Evolutionary conservation across 2,888 invertebrate species (phyloP).

Genomic region (Drosophila koepferae): DNA sequence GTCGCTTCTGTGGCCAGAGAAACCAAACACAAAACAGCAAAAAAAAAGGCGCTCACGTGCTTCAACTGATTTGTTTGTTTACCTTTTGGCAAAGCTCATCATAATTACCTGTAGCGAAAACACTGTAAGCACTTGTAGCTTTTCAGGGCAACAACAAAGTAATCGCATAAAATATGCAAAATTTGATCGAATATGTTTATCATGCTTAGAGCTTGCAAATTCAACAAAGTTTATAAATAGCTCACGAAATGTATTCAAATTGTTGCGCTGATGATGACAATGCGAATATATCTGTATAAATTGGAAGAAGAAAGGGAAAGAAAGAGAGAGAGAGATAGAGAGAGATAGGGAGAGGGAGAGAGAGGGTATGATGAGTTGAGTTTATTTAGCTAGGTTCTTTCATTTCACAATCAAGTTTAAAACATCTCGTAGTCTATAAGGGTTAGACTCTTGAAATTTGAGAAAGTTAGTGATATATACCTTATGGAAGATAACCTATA

Average conservation of each 20-base stretch:
- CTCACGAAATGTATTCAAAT: neutral
- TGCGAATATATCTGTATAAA: neutral
- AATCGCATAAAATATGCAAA: neutral
- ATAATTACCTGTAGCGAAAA: constrained; percentile 1
- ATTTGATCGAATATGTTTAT: neutral
- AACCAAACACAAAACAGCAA: neutral
- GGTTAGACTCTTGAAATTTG: too few relatives aligned
- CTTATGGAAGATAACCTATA: too few relatives aligned
- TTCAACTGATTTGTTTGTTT: constrained; percentile 62
- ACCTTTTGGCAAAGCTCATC: constrained; percentile 41
- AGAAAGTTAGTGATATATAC: too few relatives aligned
- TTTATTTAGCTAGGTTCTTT: too few relatives aligned
- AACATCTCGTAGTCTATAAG: too few relatives aligned
- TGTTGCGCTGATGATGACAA: neutral
- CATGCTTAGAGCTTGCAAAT: neutral
- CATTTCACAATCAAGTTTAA: too few relatives aligned
- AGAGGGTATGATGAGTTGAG: too few relatives aligned
- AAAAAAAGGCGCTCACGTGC: constrained; percentile 52
- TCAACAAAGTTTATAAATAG: constrained; percentile 4
- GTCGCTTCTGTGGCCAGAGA: constrained; percentile 14
- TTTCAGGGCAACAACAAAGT: neutral
- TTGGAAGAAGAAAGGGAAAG: neutral
- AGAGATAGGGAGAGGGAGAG: too few relatives aligned
- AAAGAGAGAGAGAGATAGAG: too few relatives aligned
- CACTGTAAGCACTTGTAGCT: neutral